A percentile compares a stretch with the other conserved stretches of the same genome.
Conservation (phyloP, 1,140 invertebrate species). For the Nylanderia fulva region DNA sequence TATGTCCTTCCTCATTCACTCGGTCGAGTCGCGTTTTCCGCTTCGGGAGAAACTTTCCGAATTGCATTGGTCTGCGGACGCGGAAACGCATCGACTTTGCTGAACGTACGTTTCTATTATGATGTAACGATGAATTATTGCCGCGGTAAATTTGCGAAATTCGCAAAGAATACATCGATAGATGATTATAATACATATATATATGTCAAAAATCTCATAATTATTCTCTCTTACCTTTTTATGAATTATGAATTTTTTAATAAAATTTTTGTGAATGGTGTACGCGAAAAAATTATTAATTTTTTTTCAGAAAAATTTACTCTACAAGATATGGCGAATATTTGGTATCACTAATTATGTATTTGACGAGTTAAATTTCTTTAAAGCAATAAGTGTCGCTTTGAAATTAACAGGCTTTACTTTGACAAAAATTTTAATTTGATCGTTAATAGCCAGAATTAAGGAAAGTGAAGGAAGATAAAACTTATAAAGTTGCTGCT, state of each 20-base stretch:
- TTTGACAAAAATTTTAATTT: conserved; percentile 43
- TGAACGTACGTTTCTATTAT: conserved; percentile 61
- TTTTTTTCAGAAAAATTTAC: background rate
- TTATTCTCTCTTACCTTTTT: background rate
- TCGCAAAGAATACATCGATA: conserved; percentile 5
- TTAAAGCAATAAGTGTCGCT: conserved; percentile 4
- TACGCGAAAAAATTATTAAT: conserved; percentile 17
- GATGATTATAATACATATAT: background rate
- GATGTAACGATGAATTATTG: conserved; percentile 46
- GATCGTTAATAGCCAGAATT: conserved; percentile 24
- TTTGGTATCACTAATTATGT: conserved; percentile 16
- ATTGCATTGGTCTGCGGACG: conserved; percentile 16
- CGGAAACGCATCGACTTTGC: conserved; percentile 18
- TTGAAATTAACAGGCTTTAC: conserved; percentile 32
- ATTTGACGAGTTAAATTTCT: conserved; percentile 1
- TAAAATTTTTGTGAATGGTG: background rate
- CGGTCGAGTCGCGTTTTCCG: conserved; percentile 28
- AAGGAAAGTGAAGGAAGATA: background rate
- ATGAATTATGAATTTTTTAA: no score
- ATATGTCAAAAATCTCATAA: background rate
- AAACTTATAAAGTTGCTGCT: conserved; percentile 25
- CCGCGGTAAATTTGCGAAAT: background rate
- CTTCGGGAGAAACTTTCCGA: conserved; percentile 48
- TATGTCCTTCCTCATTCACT: conserved; percentile 53
- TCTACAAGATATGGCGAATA: background rate